phyloP scores from a whole-genome alignment of 2,888 invertebrate species.

The Eilema griseolum region DNA sequence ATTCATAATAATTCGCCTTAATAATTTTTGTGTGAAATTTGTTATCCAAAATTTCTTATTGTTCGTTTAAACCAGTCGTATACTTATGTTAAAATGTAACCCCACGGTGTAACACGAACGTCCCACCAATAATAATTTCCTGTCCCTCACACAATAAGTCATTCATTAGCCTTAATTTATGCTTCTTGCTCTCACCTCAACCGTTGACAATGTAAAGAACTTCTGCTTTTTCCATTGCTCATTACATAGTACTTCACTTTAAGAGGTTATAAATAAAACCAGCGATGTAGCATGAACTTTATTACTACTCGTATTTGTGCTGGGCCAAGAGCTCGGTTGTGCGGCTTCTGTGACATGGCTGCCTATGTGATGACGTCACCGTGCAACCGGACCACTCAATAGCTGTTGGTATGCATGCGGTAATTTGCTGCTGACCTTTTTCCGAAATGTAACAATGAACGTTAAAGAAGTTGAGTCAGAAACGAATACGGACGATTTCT shows the following conservation, averaged over 20 bases:
- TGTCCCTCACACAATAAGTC: conserved; percentile 82
- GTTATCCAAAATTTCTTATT: conserved; percentile 11
- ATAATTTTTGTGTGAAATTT: conserved; percentile 15
- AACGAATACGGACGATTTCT: conserved; percentile 1
- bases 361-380: conserved; percentile 81
- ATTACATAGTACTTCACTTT: conserved; percentile 56
- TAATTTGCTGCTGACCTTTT: conserved; percentile 53
- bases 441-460: conserved; percentile 45
- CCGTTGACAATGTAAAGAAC: conserved; percentile 62
- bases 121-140: conserved; percentile 82
- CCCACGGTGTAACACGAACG: conserved; percentile 64
- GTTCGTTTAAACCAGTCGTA: conserved; percentile 22
- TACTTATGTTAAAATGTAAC: conserved; percentile 52
- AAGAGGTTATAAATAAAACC: conserved; percentile 58
- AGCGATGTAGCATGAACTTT: conserved; percentile 68
- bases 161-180: conserved; percentile 86
- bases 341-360: conserved; percentile 81
- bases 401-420: conserved; percentile 63
- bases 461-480: conserved; percentile 9
- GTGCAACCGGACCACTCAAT: conserved; percentile 67
- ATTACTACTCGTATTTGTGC: conserved; percentile 58
- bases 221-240: conserved; percentile 43
- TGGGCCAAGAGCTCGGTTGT: conserved; percentile 59
- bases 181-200: conserved; percentile 80
- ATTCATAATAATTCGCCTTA: conserved; percentile 9